Conservation (phyloP, 2,797 vertebrate genomes). For the Sandelia bainsii region DNA sequence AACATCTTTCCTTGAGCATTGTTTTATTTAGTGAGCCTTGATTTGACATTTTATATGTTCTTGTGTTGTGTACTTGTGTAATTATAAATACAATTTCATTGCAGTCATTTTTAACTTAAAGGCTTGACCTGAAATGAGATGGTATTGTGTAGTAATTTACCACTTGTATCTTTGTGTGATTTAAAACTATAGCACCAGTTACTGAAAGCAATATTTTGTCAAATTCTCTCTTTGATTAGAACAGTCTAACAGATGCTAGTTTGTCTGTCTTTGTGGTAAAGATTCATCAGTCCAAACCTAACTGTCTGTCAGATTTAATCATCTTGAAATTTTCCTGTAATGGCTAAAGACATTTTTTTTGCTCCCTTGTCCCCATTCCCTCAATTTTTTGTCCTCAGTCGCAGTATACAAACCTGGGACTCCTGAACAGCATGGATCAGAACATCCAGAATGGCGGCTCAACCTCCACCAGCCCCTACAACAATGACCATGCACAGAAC, state of each 20-base stretch:
- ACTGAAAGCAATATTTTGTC: background rate
- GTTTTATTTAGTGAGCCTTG: background rate
- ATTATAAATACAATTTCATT: background rate
- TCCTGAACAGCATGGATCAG: conserved; percentile 99
- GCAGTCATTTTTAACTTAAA: background rate
- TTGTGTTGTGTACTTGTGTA: background rate
- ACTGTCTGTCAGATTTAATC: background rate
- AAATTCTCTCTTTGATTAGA: background rate
- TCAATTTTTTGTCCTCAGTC: conserved; percentile 63
- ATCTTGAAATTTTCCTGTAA: conserved; percentile 11
- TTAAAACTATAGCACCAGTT: background rate
- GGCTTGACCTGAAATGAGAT: background rate
- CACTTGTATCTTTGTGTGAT: background rate
- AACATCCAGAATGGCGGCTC: conserved; percentile 97
- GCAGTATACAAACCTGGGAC: conserved; percentile 98
- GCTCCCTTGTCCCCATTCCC: background rate
- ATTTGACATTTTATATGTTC: background rate
- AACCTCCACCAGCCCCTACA: conserved; percentile 97
- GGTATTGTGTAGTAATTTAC: background rate
- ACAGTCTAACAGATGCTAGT: background rate
- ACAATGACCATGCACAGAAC: conserved; percentile 95
- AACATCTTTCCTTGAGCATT: conserved; percentile 11
- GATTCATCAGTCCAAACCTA: background rate
- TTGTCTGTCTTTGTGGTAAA: background rate
- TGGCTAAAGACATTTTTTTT: conserved; percentile 34